A percentile compares a stretch with the other conserved stretches of the same genome.
phyloP scores from a whole-genome alignment of 2,113 vertebrate species.

The Pelobates fuscus region DNA sequence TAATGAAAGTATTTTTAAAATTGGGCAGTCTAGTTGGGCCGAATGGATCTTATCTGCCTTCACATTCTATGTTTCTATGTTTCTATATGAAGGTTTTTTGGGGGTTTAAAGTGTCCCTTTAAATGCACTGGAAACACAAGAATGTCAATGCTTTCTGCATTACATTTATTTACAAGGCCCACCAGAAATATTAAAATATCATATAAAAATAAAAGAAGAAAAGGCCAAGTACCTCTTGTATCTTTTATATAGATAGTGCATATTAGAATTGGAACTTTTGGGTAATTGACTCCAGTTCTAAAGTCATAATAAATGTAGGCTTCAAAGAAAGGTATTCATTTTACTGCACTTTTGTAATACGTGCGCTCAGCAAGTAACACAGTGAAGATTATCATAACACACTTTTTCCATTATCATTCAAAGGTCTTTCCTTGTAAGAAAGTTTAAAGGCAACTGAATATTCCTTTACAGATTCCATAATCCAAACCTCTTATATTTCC shows the following conservation, averaged over 20 bases:
- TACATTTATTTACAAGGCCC: too few relatives aligned
- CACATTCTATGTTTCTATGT: too few relatives aligned
- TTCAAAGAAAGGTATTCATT: conserved; percentile 1
- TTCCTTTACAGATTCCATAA: neutral
- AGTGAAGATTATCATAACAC: neutral
- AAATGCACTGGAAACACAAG: too few relatives aligned
- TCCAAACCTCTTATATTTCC: neutral
- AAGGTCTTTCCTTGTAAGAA: neutral
- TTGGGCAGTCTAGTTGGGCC: too few relatives aligned
- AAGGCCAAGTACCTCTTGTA: neutral
- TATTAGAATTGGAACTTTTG: neutral
- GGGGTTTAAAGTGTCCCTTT: too few relatives aligned
- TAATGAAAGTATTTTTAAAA: too few relatives aligned
- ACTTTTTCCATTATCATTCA: neutral
- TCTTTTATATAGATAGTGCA: conserved; percentile 4
- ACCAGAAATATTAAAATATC: conserved; percentile 11
- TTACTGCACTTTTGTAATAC: neutral
- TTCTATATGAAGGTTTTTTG: too few relatives aligned
- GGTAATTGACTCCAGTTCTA: conserved; percentile 33
- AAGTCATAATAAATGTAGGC: conserved; percentile 9
- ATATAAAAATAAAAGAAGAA: neutral
- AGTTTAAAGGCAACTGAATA: neutral
- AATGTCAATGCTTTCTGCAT: too few relatives aligned
- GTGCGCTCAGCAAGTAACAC: neutral
- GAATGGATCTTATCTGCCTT: too few relatives aligned